Conservation (phyloP, 2,888 invertebrate genomes). For the Thera britannica region DNA sequence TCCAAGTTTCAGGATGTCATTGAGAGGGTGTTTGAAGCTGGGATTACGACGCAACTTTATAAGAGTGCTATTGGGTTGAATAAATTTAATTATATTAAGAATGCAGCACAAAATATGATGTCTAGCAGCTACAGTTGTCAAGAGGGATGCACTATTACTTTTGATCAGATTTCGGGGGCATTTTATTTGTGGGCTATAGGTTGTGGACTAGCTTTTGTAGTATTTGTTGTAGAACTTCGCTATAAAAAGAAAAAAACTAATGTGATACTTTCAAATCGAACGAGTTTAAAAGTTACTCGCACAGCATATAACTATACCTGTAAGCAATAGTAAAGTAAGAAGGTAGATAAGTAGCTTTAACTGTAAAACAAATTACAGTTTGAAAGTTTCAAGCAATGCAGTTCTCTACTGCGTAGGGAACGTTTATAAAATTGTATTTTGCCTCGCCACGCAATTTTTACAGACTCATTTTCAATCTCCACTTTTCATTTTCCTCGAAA, state of each 20-base stretch:
- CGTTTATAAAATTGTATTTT: slow-evolving; percentile 13
- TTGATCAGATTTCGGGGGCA: slow-evolving; percentile 58
- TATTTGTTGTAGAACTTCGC: slow-evolving; percentile 59
- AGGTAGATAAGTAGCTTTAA: background rate
- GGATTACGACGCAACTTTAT: slow-evolving; percentile 63
- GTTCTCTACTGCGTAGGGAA: slow-evolving; percentile 4
- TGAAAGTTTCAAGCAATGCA: slow-evolving; percentile 3
- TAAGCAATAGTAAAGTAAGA: background rate
- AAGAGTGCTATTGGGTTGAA: slow-evolving; percentile 63
- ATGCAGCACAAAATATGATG: slow-evolving; percentile 55
- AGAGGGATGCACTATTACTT: slow-evolving; percentile 63
- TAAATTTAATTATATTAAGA: slow-evolving; percentile 54
- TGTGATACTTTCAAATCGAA: background rate
- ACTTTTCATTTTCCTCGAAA: slow-evolving; percentile 17
- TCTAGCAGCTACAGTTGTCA: slow-evolving; percentile 66
- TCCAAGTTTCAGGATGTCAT: slow-evolving; percentile 50
- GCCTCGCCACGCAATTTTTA: slow-evolving; percentile 14
- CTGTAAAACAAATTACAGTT: slow-evolving; percentile 3
- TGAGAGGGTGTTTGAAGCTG: slow-evolving; percentile 64
- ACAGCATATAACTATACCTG: background rate
- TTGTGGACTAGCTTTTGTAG: slow-evolving; percentile 51
- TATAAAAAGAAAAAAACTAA: slow-evolving; percentile 13
- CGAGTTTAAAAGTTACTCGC: background rate
- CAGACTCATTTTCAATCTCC: slow-evolving; percentile 23
- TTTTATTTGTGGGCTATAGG: slow-evolving; percentile 66